Conservation (phyloP, 2,888 invertebrate genomes). For the Tipula vernalis region DNA sequence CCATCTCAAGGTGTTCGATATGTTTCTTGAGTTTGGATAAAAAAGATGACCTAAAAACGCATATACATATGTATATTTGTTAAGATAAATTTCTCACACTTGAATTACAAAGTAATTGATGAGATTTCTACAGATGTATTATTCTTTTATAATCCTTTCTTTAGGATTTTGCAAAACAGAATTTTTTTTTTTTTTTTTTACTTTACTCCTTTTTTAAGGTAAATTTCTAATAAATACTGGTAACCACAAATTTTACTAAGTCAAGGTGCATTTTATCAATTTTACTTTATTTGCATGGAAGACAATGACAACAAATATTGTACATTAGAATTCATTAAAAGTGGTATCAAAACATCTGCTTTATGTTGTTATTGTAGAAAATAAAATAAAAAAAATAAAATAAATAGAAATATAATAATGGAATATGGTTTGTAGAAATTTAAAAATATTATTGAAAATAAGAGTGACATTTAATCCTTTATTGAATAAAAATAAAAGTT, state of each 20-base stretch:
- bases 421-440: background rate
- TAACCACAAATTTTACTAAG: background rate
- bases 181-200: no score
- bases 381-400: background rate
- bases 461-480: slow-evolving; percentile 11
- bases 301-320: background rate
- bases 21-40: background rate
- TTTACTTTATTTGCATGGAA: slow-evolving; percentile 1
- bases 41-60: background rate
- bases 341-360: background rate
- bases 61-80: background rate
- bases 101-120: slow-evolving; percentile 5
- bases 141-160: background rate
- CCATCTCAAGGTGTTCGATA: background rate
- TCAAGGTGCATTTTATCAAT: slow-evolving; percentile 8
- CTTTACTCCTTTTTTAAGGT: background rate
- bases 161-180: background rate
- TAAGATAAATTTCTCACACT: slow-evolving; percentile 7
- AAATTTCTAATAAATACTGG: background rate
- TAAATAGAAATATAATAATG: background rate
- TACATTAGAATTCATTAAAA: background rate
- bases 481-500: background rate
- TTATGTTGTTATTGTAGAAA: background rate
- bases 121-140: slow-evolving; percentile 6
- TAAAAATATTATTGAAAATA: background rate